phyloP scores from a whole-genome alignment of 2,888 invertebrate species.

The Cantharis nigra region DNA sequence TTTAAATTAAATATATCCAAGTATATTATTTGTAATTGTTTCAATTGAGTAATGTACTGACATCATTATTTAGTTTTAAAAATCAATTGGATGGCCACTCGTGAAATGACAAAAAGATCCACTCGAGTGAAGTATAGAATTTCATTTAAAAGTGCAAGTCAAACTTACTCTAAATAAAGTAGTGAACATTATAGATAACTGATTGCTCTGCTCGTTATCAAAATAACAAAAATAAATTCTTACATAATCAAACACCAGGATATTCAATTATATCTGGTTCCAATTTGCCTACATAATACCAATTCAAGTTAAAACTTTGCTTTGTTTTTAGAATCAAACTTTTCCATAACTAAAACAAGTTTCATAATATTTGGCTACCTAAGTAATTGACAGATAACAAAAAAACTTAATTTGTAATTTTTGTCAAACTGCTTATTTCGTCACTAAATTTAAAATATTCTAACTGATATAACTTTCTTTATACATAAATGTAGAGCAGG shows the following conservation, averaged over 20 bases:
- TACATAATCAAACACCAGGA: background rate
- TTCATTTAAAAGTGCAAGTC: background rate
- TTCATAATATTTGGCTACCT: background rate
- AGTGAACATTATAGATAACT: background rate
- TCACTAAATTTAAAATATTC: no score
- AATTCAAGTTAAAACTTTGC: background rate
- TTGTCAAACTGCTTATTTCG: no score
- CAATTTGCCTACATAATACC: background rate
- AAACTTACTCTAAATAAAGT: background rate
- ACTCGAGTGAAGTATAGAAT: background rate
- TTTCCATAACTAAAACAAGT: background rate
- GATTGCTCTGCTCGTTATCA: background rate
- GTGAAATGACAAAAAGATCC: background rate
- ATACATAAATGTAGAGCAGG: no score
- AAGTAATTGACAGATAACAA: background rate
- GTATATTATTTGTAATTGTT: background rate
- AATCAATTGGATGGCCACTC: background rate
- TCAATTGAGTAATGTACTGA: background rate
- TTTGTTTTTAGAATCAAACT: background rate
- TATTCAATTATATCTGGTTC: background rate
- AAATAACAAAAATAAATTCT: background rate
- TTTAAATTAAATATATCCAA: background rate
- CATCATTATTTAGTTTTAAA: background rate
- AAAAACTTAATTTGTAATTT: no score
- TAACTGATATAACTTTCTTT: no score